These are phyloP conservation scores for Muscina levida DNA, from an alignment of 2,888 invertebrate genomes.

Conservation along the genomic window DNA sequence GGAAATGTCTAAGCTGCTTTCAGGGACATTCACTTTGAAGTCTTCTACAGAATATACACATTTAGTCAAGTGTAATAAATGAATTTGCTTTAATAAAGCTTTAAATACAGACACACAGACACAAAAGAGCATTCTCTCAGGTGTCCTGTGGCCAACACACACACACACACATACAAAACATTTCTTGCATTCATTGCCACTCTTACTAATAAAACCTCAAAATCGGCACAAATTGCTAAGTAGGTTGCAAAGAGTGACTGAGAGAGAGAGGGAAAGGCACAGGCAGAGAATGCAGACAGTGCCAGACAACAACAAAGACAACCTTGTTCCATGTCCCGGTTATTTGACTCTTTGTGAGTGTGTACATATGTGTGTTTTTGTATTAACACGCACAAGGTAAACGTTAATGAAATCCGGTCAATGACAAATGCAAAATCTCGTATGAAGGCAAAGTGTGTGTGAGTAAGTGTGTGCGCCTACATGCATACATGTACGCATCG, in stretches of 20 bases:
- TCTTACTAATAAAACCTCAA: too few relatives aligned
- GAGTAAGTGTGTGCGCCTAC: not conserved
- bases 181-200: not conserved
- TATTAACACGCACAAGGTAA: too few relatives aligned
- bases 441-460: not conserved
- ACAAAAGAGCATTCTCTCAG: conserved; percentile 10
- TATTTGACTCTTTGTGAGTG: not conserved
- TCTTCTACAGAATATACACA: not conserved
- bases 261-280: not conserved
- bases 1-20: conserved; percentile 16
- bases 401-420: not conserved
- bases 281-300: not conserved
- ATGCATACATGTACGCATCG: not conserved
- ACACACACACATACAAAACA: not conserved
- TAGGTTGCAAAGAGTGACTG: not conserved
- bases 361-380: not conserved
- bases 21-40: conserved; percentile 23
- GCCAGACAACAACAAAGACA: not conserved
- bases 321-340: not conserved
- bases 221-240: too few relatives aligned
- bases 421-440: conserved; percentile 9
- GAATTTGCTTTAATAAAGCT: not conserved
- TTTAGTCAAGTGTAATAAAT: conserved; percentile 1
- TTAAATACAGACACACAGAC: not conserved
- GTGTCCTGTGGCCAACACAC: not conserved